Base-by-base conservation (phyloP, 2,113 vertebrate genomes). In the Syngnathus floridae region DNA sequence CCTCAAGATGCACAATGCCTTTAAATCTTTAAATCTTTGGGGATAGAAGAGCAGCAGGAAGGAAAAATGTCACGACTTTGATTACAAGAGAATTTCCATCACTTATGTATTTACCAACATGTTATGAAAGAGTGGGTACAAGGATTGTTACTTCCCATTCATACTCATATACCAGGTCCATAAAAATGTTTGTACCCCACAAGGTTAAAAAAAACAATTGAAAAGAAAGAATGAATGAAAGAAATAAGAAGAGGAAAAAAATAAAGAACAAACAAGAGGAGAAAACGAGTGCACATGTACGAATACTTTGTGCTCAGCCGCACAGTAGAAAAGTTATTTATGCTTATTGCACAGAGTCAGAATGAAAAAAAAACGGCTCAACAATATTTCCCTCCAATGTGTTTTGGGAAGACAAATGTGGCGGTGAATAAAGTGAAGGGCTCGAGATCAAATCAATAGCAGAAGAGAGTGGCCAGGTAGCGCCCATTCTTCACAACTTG, bases 361-460 rank as follows among this genome's bases (percentile, higher is more conserved):
- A 36, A 21, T 19, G 21, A 75, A 81, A 77, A 69, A 58, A 69
- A 4, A 26, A 26, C 26, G 40, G 79, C 64, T 73, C 54, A 59
- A 82, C 57, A 14, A 62, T 22, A 76, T 71, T 64, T 73, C 75
- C 67, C 69, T 69, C 71, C 56, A 73, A 76, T 69, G 65, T 69
- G 66, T 83, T 82, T 79, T 74, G 70, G 77, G 65, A 70, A 72
- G 82, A 86, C 70, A 69, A 61, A 86, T 88, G 77, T 75, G 64
- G 64, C 51, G 16, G 38, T 26, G 7, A 26, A 68, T 73, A 59
- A 49, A 61, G 80, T 69, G 80, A 81, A 73, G 66, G 71, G 61
- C 73, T 76, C 57, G 69, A 77, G 77, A 85, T 81, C 77, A 80
- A 84, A 85, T 88, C 84, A 79, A 83, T 80, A 70, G 57, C 38